Evolutionary conservation across 2,888 invertebrate genomes (phyloP).

Genomic region (Tenodera sinensis): DNA sequence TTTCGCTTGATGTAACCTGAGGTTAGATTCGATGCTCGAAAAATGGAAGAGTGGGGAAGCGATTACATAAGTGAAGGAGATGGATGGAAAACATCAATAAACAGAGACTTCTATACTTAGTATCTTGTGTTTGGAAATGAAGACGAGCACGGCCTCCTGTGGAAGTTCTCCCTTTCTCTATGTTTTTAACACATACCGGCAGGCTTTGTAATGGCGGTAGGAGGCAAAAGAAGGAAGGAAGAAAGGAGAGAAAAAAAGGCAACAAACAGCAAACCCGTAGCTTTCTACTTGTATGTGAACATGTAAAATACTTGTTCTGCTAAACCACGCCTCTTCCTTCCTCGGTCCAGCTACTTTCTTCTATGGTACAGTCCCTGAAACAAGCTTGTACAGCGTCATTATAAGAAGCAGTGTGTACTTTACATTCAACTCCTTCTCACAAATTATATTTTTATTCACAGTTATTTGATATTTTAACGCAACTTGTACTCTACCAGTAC

Average conservation of each 20-base stretch:
- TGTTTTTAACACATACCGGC: not conserved
- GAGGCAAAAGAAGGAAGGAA: not conserved
- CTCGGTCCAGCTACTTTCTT: not conserved
- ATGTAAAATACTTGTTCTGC: not conserved
- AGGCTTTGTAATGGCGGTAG: not conserved
- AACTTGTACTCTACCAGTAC: too few relatives aligned
- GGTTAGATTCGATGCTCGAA: not conserved
- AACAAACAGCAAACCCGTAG: not conserved
- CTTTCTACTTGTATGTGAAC: not conserved
- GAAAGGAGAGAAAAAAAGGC: not conserved
- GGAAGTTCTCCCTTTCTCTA: not conserved
- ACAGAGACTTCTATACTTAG: constrained; percentile 4
- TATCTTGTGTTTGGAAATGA: not conserved
- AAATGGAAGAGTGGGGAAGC: not conserved
- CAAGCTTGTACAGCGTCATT: not conserved
- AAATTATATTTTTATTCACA: too few relatives aligned
- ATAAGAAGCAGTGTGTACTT: too few relatives aligned
- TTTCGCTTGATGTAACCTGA: not conserved
- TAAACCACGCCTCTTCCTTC: not conserved
- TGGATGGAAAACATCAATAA: not conserved
- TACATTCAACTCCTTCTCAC: too few relatives aligned
- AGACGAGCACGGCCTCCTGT: not conserved
- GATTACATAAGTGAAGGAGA: not conserved
- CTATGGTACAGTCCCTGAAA: not conserved
- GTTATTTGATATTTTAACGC: too few relatives aligned